Evolutionary conservation across 2,113 vertebrate genomes (phyloP), one percentile per base, ranked within the genome.

Genomic region (Callocephalon fimbriatum): DNA sequence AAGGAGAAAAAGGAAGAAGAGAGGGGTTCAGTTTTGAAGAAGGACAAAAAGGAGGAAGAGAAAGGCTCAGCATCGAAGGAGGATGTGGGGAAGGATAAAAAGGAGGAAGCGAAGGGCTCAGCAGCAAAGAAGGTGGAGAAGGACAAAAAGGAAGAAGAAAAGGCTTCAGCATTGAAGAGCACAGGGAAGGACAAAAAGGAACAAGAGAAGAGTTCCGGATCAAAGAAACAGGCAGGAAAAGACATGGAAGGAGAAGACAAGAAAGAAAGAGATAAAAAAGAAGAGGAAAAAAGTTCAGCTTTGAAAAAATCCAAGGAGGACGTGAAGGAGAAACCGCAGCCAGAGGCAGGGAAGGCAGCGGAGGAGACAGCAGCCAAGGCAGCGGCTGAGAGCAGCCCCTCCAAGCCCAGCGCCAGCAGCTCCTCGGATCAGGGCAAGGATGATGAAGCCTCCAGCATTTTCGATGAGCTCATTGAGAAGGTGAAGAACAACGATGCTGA

Each of bases 381-480:
- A 21, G 47, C 48, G 6, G n/a, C 84, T 0, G 70, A 94, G 61
- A n/a, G 84, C 17, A 97, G 96, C 71, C 68, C 97, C 25, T 29
- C 97, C 96, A 89, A 93, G 56, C 25, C 94, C 45, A 18, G 70
- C n/a, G 9, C 82, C 0, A 61, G 95, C 31, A 96, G 68, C 31
- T 65, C 92, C 0, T 31, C 94, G 3, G 97, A 98, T 32, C 97
- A 95, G 2, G 98, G 98, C 12, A 97, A 96, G 76, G 99, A 98
- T 0, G 98, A 98, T 0, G 98, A 98, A 32, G 98, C 99, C 15
- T 97, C 99, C 12, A 99, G 99, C 96, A 99, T 99, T 87, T 99
- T 99, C 20, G 99, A 99, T 1, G 99, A 99, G 95, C 98, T 99
- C 15, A 98, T 99, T 47, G 99, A 99, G 92, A 98, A 97, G 78